These are phyloP conservation scores for Drosophila orosa DNA, from an alignment of 1,140 invertebrate species.

Conservation along the genomic window DNA sequence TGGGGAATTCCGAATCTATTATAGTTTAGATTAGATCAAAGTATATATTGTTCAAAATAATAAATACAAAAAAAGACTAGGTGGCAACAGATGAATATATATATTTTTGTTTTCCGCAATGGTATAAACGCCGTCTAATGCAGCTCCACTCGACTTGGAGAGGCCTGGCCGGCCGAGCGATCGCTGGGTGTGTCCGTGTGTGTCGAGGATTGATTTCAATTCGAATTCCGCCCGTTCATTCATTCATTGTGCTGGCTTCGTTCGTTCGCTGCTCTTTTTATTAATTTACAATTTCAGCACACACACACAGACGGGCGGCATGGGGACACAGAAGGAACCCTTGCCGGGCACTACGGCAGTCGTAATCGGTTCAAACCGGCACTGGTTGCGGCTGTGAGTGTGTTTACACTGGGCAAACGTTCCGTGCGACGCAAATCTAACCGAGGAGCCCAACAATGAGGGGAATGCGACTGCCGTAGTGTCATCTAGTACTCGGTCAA, in stretches of 20 bases:
- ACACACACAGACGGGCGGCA: slow-evolving; percentile 20
- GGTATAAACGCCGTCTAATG: slow-evolving; percentile 40
- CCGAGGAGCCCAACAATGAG: slow-evolving; percentile 38
- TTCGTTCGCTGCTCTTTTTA: slow-evolving; percentile 58
- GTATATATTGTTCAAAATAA: slow-evolving; percentile 10
- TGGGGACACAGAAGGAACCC: slow-evolving; percentile 33
- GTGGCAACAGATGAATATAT: slow-evolving; percentile 20
- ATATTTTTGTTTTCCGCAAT: slow-evolving; percentile 12
- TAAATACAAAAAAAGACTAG: not conserved
- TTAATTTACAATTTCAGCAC: slow-evolving; percentile 80
- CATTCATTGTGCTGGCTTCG: slow-evolving; percentile 60
- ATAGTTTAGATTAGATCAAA: slow-evolving; percentile 11
- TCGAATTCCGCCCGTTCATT: slow-evolving; percentile 75
- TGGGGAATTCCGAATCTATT: not conserved
- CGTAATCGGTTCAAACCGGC: slow-evolving; percentile 74
- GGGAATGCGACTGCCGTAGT: slow-evolving; percentile 24
- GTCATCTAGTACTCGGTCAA: slow-evolving; percentile 28
- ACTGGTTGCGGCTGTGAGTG: slow-evolving; percentile 29
- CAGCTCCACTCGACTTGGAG: slow-evolving; percentile 37
- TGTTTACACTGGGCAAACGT: slow-evolving; percentile 63
- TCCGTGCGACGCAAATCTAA: slow-evolving; percentile 78
- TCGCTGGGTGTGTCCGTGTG: slow-evolving; percentile 41
- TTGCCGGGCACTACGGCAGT: slow-evolving; percentile 51
- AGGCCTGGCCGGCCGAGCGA: slow-evolving; percentile 26
- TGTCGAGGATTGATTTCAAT: slow-evolving; percentile 75